phyloP scores from a whole-genome alignment of 1,140 invertebrate genomes.

The Cydia strobilella region DNA sequence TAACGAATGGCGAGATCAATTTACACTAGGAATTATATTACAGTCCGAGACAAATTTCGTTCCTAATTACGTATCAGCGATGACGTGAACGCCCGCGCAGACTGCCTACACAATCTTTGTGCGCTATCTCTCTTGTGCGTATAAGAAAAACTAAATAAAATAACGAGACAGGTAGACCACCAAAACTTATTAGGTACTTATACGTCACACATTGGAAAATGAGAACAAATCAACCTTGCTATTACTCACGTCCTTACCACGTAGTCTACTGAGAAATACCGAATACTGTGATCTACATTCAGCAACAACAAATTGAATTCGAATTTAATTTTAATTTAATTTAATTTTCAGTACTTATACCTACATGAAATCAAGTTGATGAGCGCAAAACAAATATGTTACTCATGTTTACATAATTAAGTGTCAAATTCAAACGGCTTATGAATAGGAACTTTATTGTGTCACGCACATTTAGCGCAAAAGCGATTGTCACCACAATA shows the following conservation, averaged over 20 bases:
- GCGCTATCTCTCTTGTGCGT: background rate
- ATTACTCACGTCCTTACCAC: background rate
- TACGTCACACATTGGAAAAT: slow-evolving; percentile 20
- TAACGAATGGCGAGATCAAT: background rate
- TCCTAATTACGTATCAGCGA: background rate
- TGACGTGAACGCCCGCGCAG: slow-evolving; percentile 49
- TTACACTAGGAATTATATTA: background rate
- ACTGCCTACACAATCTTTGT: slow-evolving; percentile 31
- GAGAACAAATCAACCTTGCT: slow-evolving; percentile 22
- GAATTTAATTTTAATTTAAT: too few species aligned
- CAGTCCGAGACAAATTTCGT: background rate
- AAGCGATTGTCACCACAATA: background rate
- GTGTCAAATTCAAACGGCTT: too few species aligned
- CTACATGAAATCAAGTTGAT: too few species aligned
- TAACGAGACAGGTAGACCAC: background rate
- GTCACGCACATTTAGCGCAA: too few species aligned
- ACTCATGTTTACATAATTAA: too few species aligned
- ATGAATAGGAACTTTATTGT: background rate
- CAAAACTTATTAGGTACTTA: too few species aligned
- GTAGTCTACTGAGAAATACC: slow-evolving; percentile 13
- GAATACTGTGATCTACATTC: background rate
- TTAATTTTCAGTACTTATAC: too few species aligned
- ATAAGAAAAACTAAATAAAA: background rate
- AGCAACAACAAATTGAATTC: background rate
- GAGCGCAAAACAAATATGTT: too few species aligned